phyloP scores from a whole-genome alignment of 2,888 invertebrate species.

The Petrophora chlorosata region DNA sequence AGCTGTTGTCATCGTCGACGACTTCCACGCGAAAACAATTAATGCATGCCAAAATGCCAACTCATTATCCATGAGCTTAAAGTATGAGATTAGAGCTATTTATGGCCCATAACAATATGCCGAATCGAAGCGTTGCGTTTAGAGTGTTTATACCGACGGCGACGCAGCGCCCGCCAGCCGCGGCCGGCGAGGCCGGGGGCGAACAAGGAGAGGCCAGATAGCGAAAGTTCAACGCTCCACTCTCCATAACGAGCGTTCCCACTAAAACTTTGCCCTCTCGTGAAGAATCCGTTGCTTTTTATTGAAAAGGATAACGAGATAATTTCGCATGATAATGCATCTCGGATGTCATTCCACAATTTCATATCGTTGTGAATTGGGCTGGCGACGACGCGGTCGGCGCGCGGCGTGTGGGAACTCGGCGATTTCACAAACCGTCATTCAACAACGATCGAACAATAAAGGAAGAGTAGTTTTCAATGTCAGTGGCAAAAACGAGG shows the following conservation, averaged over 20 bases:
- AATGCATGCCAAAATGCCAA: no score
- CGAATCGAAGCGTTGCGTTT: no score
- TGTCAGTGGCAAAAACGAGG: constrained; percentile 19
- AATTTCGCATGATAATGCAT: neutral
- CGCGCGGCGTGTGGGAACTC: neutral
- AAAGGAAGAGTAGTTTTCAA: constrained; percentile 20
- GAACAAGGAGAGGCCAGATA: no score
- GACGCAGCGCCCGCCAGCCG: no score
- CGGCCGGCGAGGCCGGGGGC: neutral
- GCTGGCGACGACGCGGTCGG: neutral
- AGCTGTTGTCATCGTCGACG: no score
- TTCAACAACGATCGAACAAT: constrained; percentile 3
- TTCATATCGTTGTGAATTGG: neutral
- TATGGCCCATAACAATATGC: no score
- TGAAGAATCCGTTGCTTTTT: constrained; percentile 3
- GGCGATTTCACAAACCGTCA: neutral
- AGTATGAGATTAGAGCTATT: no score
- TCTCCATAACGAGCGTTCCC: neutral
- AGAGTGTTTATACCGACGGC: no score
- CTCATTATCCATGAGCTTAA: no score
- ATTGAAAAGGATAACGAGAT: neutral
- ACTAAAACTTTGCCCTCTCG: constrained; percentile 1
- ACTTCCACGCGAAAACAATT: no score
- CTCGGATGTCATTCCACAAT: neutral
- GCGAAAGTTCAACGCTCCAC: constrained; percentile 23